phyloP scores from a whole-genome alignment of 2,888 invertebrate species.

The Tiphia femorata region DNA sequence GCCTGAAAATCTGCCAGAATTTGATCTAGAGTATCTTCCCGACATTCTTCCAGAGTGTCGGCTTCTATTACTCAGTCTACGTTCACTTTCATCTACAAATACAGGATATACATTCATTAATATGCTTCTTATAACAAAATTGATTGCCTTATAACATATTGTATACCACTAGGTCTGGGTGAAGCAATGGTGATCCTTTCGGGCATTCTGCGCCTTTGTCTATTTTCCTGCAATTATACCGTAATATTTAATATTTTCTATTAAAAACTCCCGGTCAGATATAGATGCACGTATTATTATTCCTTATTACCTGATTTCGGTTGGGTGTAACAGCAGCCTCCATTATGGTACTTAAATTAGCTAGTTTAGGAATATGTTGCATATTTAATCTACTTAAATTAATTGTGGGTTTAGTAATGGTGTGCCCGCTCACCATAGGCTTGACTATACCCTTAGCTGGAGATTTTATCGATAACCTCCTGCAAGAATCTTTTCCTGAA shows the following conservation, averaged over 20 bases:
- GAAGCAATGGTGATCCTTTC: constrained; percentile 49
- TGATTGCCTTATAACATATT: not conserved
- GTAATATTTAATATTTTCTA: not conserved
- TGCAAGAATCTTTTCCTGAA: constrained; percentile 49
- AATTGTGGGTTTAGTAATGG: constrained; percentile 65
- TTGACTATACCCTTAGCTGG: constrained; percentile 64
- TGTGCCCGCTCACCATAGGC: constrained; percentile 66
- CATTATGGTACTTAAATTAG: constrained; percentile 57
- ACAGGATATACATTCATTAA: not conserved
- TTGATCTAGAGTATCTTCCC: constrained; percentile 40
- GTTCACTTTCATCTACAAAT: constrained; percentile 42
- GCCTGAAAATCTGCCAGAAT: constrained; percentile 39
- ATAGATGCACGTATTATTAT: no score
- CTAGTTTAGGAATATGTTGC: constrained; percentile 48
- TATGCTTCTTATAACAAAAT: not conserved
- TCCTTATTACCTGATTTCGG: constrained; percentile 31
- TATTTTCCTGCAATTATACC: constrained; percentile 42
- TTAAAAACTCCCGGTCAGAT: no score
- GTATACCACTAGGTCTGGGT: constrained; percentile 50
- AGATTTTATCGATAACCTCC: constrained; percentile 54
- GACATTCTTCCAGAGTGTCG: constrained; percentile 47
- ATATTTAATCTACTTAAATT: constrained; percentile 64
- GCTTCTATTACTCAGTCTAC: constrained; percentile 37
- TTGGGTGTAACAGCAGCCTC: constrained; percentile 45
- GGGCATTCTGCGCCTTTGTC: constrained; percentile 46